These are phyloP conservation scores for Gallinago media DNA, from an alignment of 2,113 vertebrate species.

Conservation along the genomic window DNA sequence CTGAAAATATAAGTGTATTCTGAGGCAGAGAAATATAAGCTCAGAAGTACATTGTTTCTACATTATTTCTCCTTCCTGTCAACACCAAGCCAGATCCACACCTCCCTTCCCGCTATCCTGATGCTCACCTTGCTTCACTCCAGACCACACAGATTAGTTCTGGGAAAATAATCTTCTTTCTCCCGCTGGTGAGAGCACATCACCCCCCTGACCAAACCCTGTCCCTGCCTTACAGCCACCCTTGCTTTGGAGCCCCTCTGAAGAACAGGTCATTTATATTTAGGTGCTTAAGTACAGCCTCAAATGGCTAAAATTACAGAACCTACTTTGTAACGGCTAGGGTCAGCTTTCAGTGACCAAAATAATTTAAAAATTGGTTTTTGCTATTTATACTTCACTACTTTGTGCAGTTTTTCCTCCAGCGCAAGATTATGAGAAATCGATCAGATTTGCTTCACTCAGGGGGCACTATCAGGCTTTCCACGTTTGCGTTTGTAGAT, in stretches of 20 bases:
- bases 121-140: not conserved
- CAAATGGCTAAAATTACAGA: slow-evolving; percentile 31
- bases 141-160: not conserved
- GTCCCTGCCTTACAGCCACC: not conserved
- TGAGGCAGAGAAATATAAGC: not conserved
- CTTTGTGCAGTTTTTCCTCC: not conserved
- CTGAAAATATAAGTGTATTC: not conserved
- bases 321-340: not conserved
- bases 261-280: slow-evolving; percentile 44
- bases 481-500: not conserved
- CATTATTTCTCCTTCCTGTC: not conserved
- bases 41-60: not conserved
- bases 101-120: not conserved
- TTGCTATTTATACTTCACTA: slow-evolving; percentile 33
- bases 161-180: slow-evolving; percentile 3
- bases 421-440: not conserved
- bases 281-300: slow-evolving; percentile 12
- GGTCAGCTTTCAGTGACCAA: slow-evolving; percentile 34
- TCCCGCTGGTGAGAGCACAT: not conserved
- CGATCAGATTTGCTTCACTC: not conserved
- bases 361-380: slow-evolving; percentile 19
- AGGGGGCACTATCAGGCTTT: not conserved
- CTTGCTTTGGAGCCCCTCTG: not conserved
- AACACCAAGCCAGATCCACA: not conserved
- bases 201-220: not conserved